phyloP scores from a whole-genome alignment of 2,888 invertebrate genomes.

The Ferrisia virgata region DNA sequence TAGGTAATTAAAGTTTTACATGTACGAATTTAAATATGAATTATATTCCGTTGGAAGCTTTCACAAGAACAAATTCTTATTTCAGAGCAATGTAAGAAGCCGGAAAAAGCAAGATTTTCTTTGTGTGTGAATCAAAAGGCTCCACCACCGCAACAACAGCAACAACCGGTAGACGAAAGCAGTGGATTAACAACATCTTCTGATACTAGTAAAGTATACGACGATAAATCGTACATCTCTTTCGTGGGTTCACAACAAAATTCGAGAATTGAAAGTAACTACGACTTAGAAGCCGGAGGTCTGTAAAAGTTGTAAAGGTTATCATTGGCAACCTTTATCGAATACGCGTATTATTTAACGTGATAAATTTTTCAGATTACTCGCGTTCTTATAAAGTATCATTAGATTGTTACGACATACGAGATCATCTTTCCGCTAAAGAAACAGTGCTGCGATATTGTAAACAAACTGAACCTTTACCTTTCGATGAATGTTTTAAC shows the following conservation, averaged over 20 bases:
- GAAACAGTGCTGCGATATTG: conserved; percentile 33
- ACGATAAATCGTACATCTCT: neutral
- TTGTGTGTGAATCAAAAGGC: neutral
- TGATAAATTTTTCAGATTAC: conserved; percentile 16
- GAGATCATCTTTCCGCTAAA: neutral
- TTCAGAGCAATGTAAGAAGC: neutral
- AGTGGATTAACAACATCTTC: neutral
- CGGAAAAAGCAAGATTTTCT: neutral
- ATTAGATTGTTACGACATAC: neutral
- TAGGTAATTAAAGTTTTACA: neutral
- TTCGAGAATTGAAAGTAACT: neutral
- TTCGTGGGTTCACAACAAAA: neutral
- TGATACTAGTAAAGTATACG: neutral
- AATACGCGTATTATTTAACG: conserved; percentile 1
- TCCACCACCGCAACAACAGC: neutral
- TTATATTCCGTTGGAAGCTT: neutral
- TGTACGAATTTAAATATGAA: neutral
- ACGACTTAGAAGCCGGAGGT: conserved; percentile 9
- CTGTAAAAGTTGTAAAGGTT: neutral
- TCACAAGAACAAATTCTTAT: neutral
- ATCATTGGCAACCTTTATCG: neutral
- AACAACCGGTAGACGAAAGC: neutral
- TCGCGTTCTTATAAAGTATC: neutral
- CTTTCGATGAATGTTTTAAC: conserved; percentile 36
- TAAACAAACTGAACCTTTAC: conserved; percentile 39